A percentile compares a stretch with the other conserved stretches of the same genome.
Evolutionary conservation across 2,797 vertebrate species (phyloP).

Genomic region (Periophthalmus magnuspinnatus): DNA sequence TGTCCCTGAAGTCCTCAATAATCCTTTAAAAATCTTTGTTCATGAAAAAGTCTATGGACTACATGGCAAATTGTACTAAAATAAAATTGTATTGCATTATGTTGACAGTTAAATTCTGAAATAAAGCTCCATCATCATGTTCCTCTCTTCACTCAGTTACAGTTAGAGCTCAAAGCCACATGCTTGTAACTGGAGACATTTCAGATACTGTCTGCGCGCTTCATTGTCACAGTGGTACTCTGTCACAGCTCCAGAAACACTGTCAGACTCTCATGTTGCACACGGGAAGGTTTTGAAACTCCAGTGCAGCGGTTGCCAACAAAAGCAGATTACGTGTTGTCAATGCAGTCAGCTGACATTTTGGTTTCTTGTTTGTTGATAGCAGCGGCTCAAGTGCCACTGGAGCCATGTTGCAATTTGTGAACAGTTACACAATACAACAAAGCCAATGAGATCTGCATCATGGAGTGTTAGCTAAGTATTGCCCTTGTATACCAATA

Average conservation of each 20-base stretch:
- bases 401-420: neutral
- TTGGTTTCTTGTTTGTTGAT: conserved; percentile 1
- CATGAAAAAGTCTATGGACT: too few relatives aligned
- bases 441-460: neutral
- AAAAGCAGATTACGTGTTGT: conserved; percentile 6
- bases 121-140: neutral
- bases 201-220: neutral
- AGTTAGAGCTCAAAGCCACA: neutral
- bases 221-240: neutral
- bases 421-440: neutral
- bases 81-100: neutral
- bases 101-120: neutral
- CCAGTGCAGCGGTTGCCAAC: neutral
- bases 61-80: too few relatives aligned
- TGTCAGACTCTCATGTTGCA: conserved; percentile 1
- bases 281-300: neutral
- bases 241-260: neutral
- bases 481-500: neutral
- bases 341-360: neutral
- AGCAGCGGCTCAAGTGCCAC: neutral
- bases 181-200: neutral
- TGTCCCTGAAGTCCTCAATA: too few relatives aligned
- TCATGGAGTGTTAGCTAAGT: neutral
- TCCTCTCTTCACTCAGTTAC: neutral
- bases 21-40: too few relatives aligned